Evolutionary conservation across 2,888 invertebrate species (phyloP).

Genomic region (Pristionchus japonicus): DNA sequence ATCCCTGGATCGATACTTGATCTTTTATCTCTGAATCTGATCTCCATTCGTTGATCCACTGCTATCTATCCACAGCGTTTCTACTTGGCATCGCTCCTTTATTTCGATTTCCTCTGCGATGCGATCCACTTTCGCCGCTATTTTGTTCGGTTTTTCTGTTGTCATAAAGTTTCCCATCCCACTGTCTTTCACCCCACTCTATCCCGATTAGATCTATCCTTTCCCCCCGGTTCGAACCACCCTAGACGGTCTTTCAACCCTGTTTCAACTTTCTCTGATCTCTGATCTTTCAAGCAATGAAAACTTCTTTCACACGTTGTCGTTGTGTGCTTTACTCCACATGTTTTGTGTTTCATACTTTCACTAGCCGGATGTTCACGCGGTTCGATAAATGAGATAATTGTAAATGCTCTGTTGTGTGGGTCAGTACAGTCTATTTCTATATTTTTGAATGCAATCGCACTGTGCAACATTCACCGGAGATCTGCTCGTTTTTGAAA

Average conservation of each 20-base stretch:
- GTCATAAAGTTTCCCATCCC: too few relatives aligned
- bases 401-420: too few relatives aligned
- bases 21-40: conserved; percentile 7
- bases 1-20: conserved; percentile 59
- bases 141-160: too few relatives aligned
- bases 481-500: too few relatives aligned
- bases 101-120: too few relatives aligned
- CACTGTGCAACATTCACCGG: too few relatives aligned
- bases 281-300: conserved; percentile 24
- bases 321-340: not conserved
- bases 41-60: not conserved
- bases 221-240: conserved; percentile 29
- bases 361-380: not conserved
- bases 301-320: not conserved
- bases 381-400: not conserved
- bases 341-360: conserved; percentile 4
- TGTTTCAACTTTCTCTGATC: not conserved
- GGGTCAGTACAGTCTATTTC: too few relatives aligned
- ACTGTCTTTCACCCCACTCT: not conserved
- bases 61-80: too few relatives aligned
- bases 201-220: not conserved
- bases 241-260: conserved; percentile 26
- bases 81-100: too few relatives aligned
- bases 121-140: too few relatives aligned
- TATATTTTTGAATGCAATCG: too few relatives aligned